A percentile compares a stretch with the other conserved stretches of the same genome.
phyloP scores from a whole-genome alignment of 2,797 vertebrate genomes.

The Macroramphosus scolopax region DNA sequence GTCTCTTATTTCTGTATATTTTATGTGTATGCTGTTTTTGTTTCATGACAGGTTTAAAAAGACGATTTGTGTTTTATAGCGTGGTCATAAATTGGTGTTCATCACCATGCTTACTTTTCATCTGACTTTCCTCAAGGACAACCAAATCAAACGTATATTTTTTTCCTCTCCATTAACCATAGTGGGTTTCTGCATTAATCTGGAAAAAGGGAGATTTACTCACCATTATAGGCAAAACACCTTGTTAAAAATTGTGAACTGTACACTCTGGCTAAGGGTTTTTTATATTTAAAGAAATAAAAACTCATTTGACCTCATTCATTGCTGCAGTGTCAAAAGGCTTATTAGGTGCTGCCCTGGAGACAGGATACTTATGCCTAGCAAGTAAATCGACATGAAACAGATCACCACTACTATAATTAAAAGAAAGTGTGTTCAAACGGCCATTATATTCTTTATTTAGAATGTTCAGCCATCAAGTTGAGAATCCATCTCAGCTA shows the following conservation, averaged over 20 bases:
- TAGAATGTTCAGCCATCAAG: too few species aligned
- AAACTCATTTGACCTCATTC: conserved; percentile 60
- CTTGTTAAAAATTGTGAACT: conserved; percentile 77
- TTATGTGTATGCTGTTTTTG: conserved; percentile 51
- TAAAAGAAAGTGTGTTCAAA: too few species aligned
- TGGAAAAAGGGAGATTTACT: conserved; percentile 40
- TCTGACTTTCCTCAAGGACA: conserved; percentile 36
- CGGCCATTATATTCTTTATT: too few species aligned
- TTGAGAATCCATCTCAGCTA: too few species aligned
- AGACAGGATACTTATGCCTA: too few species aligned
- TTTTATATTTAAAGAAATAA: conserved; percentile 96
- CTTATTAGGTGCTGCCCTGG: too few species aligned
- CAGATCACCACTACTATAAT: too few species aligned
- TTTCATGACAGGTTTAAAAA: conserved; percentile 48
- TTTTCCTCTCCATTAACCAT: conserved; percentile 23
- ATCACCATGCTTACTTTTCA: conserved; percentile 33
- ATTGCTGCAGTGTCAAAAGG: conserved; percentile 2
- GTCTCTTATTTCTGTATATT: conserved; percentile 46
- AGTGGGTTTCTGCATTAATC: conserved; percentile 41
- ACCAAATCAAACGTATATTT: conserved; percentile 39
- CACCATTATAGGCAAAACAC: conserved; percentile 83
- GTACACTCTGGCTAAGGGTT: conserved; percentile 79
- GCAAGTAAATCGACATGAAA: too few species aligned
- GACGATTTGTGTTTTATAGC: conserved; percentile 44
- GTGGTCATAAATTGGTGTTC: conserved; percentile 36